Conservation (phyloP, 2,888 invertebrate species). For the Erebia palarica region DNA sequence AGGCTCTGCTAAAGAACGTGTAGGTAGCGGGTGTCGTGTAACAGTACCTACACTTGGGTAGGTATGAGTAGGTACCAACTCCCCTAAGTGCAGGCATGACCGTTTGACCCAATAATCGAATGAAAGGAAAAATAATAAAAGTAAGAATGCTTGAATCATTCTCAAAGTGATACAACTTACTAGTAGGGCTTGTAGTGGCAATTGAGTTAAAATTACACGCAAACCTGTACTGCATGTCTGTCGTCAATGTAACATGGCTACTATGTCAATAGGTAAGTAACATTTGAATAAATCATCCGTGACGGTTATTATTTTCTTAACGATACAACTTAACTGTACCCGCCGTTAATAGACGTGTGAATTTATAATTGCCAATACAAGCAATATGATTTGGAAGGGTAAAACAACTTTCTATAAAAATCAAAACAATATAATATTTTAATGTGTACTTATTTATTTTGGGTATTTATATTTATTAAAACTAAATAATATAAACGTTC, state of each 20-base stretch:
- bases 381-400: constrained; percentile 35
- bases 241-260: constrained; percentile 46
- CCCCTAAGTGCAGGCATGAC: background rate
- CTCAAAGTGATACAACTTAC: constrained; percentile 21
- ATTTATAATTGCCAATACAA: constrained; percentile 59
- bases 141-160: constrained; percentile 14
- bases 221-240: constrained; percentile 44
- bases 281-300: constrained; percentile 65
- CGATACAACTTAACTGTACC: constrained; percentile 72
- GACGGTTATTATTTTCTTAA: constrained; percentile 58
- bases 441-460: constrained; percentile 37
- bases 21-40: background rate
- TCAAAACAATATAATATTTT: constrained; percentile 34
- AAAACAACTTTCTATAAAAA: constrained; percentile 41
- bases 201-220: constrained; percentile 26
- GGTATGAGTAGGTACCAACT: background rate
- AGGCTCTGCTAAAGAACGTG: background rate
- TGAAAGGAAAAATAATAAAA: constrained; percentile 28
- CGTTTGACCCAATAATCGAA: constrained; percentile 23
- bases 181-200: constrained; percentile 28
- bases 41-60: too few relatives aligned
- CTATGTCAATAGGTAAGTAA: constrained; percentile 67
- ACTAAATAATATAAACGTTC: constrained; percentile 18
- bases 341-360: constrained; percentile 59
- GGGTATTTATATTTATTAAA: constrained; percentile 16